Base-by-base conservation (phyloP, 64 coral and sea anemone species). In the Catalaphyllia jardinei region DNA sequence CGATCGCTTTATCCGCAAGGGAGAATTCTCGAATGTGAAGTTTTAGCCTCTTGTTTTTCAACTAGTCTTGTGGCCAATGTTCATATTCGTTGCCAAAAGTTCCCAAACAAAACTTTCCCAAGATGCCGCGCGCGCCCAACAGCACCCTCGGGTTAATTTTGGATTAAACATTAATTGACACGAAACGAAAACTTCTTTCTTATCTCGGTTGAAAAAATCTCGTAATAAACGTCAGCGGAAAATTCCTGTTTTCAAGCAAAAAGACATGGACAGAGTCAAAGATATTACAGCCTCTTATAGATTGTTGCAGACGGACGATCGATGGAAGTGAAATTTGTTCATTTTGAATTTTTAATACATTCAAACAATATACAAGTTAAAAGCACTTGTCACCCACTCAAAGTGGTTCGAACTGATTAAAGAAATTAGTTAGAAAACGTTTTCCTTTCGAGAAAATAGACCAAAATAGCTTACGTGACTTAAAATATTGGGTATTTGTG, bases 51-150 rank as follows among this genome's bases (percentile, higher is more conserved):
- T 85, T 71, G 60, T 85, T 85, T 71, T 71, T 80, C 29, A 30
- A 60, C 49, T 31, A 62, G 28, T 61, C 27, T 5, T 9, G 24
- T 28, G 19, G 30, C 63, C n/a, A 64, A 28, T 85, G 63, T 85
- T 85, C 81, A 49, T 46, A 51, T 50, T 85, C 81, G 42, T 52
- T 85, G 62, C 11, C 63, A 85, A 77, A 92, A 92, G 90, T 92
- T 92, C 82, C 17, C 31, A 92, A 92, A 92, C 90, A 92, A 92
- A 92, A 87, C 83, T 92, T 65, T 76, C 90, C 90, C 90, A 92
- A 86, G 82, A 92, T 92, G 90, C 90, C 49, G 28, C 57, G 52
- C 76, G 82, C 61, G 82, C 74, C 38, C 10, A 71, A 29, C 50
- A 86, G 84, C 90, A 84, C 90, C 90, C 90, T 92, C 62, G 84